Evolutionary conservation across 2,888 invertebrate species (phyloP), one percentile per base, ranked within the genome.

Genomic region (Rhabditoides inermis): DNA sequence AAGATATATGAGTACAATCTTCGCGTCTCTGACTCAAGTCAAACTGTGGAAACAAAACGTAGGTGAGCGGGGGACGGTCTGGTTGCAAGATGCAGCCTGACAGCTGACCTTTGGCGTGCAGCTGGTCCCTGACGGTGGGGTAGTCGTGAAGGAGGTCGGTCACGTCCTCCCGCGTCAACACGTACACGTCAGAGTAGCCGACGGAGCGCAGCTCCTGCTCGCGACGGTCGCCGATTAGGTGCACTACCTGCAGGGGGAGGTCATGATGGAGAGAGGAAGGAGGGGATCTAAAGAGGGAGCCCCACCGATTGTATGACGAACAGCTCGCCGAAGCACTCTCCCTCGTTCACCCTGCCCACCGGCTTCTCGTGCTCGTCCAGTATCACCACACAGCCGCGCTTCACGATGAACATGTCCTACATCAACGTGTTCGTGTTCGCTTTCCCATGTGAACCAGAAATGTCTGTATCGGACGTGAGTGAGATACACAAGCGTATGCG

Each of bases 181-280:
- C 46, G 47, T 72, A 73, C 12, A 73, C 68, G 46, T 73, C 73
- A 25, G 73, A 65, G 53, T 68, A 73, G 1, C 73, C 70, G 23
- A 68, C 52, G 1, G 70, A 63, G 18, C 63, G 50, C n/a, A 68
- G 32, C 15, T 55, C 52, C 15, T 41, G 36, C 7, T 37, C 30
- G 18, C 61, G 39, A 32, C 61, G 44, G 25, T 61, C 58, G 28
- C 51, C 46, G 12, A n/a, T n/a, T n/a, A n/a, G n/a, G n/a, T 40
- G 28, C 3, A 45, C 32, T 3, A 30, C 45, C 22, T 45, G 32
- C 22, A 18, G n/a, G n/a, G n/a, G n/a, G n/a, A n/a, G n/a, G n/a
- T n/a, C n/a, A 3, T 45, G 3, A 32, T 32, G 18, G 41, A 41
- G 10, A 12, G 18, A n/a, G 25, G 4, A 4, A 45, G 46, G 3